Evolutionary conservation across 2,113 vertebrate genomes (phyloP), one percentile per base, ranked within the genome.

Genomic region (Meles meles): DNA sequence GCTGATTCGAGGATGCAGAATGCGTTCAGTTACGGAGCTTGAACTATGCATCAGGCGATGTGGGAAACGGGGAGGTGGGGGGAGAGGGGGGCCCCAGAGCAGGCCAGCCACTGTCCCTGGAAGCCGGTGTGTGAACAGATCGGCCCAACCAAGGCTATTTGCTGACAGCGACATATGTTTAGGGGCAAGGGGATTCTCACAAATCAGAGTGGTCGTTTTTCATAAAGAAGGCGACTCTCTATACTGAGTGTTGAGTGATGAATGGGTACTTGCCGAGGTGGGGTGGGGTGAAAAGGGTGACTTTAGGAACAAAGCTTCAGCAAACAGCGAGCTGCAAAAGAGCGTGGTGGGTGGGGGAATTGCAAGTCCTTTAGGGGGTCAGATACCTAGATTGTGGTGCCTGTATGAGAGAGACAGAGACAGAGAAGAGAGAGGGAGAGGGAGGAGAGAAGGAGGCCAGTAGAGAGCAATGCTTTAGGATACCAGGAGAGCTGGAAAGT

Each of bases 141-240:
- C 69, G 37, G 25, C 42, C 44, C 13, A 14, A 34, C 42, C 31
- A 63, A 12, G 37, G 27, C 11, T 25, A 44, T n/a, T 6, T 27
- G 34, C 44, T 72, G 57, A 44, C 6, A 10, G 25, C 3, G 0
- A 29, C 10, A 0, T 63, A 2, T 59, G 37, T 65, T 47, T 6
- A 85, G 55, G 57, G 52, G 25, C 47, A 55, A 86, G 47, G 4
- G 59, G 52, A n/a, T 59, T 86, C 82, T 91, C 49, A 74, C 59
- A 67, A 84, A 63, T 34, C 7, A 49, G 29, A 72, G 85, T 42
- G 25, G 25, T 86, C 37, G 37, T 31, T 79, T 89, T 93, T 74
- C 80, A 69, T 63, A 83, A 52, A 80, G 96, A 90, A 65, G 37
- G 85, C 1, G 34, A 61, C 7, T 92, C n/a, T 61, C 17, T 44